Percentiles rank a stretch among this genome's conserved stretches.
phyloP scores from a whole-genome alignment of 2,888 invertebrate species.

The Acrobeloides nanus region DNA sequence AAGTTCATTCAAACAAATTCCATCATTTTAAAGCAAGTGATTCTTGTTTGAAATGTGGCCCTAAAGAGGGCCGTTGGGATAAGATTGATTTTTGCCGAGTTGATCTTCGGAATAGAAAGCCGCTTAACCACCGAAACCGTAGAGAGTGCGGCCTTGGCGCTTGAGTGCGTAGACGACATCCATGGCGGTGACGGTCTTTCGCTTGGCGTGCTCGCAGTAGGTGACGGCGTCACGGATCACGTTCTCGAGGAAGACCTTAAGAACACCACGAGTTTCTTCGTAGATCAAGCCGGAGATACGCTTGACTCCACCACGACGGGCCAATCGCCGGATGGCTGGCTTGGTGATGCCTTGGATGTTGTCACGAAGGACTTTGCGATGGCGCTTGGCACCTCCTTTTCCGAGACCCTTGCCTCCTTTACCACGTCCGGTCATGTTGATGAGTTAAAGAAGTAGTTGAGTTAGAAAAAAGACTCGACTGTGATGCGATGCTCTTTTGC shows the following conservation, averaged over 20 bases:
- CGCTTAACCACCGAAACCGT: slow-evolving; percentile 48
- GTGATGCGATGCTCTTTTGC: no score
- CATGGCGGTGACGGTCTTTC: slow-evolving; percentile 81
- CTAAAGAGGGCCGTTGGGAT: no score
- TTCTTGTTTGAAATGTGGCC: no score
- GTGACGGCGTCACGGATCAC: slow-evolving; percentile 78
- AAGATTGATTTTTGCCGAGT: no score
- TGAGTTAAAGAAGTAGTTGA: no score
- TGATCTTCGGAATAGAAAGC: not conserved
- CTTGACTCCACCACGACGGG: slow-evolving; percentile 57
- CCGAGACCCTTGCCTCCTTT: slow-evolving; percentile 70
- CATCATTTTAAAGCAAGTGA: no score
- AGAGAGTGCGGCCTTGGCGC: slow-evolving; percentile 51
- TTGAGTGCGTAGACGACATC: slow-evolving; percentile 67
- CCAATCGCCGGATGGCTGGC: slow-evolving; percentile 58
- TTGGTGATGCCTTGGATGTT: slow-evolving; percentile 60
- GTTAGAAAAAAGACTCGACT: no score
- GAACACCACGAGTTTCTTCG: slow-evolving; percentile 54
- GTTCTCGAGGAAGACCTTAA: slow-evolving; percentile 71
- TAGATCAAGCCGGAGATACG: slow-evolving; percentile 46
- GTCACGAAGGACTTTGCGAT: slow-evolving; percentile 66
- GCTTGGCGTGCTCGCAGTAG: slow-evolving; percentile 78
- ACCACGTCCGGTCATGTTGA: slow-evolving; percentile 29
- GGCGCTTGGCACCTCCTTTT: slow-evolving; percentile 74
- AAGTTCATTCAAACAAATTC: no score